These are phyloP conservation scores for Euura saliciscinereae DNA, from an alignment of 1,140 invertebrate species.

Conservation along the genomic window DNA sequence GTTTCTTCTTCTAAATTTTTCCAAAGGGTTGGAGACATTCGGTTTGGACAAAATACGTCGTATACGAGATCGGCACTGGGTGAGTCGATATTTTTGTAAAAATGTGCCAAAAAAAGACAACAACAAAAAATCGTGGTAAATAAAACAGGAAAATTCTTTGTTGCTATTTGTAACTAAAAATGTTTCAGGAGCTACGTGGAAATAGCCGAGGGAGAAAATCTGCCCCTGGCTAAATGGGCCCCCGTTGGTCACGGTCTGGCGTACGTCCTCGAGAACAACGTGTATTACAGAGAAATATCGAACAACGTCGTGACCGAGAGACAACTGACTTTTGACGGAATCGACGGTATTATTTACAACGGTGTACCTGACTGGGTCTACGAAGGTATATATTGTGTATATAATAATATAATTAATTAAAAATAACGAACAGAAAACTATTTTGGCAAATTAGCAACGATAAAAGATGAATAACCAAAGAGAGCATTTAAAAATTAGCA, in stretches of 20 bases:
- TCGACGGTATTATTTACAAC: conserved; percentile 73
- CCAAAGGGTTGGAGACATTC: conserved; percentile 68
- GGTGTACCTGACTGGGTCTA: conserved; percentile 81
- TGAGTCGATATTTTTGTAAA: conserved; percentile 39
- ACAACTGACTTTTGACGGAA: conserved; percentile 67
- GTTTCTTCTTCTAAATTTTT: too few species aligned
- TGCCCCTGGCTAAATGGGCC: conserved; percentile 66
- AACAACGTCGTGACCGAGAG: conserved; percentile 24
- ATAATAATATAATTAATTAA: too few species aligned
- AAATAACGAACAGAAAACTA: too few species aligned
- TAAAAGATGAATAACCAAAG: too few species aligned
- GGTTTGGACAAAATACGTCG: conserved; percentile 62
- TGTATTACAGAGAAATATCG: conserved; percentile 72
- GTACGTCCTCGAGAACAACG: conserved; percentile 79
- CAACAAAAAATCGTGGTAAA: too few species aligned
- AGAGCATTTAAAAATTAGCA: too few species aligned
- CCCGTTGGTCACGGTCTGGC: conserved; percentile 68
- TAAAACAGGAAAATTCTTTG: too few species aligned
- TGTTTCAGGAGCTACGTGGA: conserved; percentile 47
- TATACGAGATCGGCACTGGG: conserved; percentile 62
- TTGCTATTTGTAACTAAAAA: not conserved
- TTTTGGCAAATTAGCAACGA: too few species aligned
- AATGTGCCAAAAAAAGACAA: too few species aligned
- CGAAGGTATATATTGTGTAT: conserved; percentile 64
- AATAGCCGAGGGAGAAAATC: conserved; percentile 56